Evolutionary conservation across 2,113 vertebrate genomes (phyloP), one percentile per base, ranked within the genome.

Genomic region (Ciconia maguari): DNA sequence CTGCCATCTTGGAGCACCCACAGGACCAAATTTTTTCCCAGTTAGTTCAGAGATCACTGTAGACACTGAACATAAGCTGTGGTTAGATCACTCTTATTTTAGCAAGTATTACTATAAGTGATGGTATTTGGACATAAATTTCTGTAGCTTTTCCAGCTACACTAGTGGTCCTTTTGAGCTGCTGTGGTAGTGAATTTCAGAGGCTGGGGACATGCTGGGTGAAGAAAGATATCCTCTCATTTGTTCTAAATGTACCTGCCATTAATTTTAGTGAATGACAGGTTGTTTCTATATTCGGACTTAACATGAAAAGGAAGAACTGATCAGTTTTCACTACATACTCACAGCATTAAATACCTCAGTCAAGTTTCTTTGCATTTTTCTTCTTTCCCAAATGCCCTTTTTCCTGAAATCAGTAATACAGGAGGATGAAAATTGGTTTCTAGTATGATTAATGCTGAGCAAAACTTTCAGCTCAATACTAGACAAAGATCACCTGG

Each of bases 401-500:
- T 57, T 94, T 92, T 82, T 58, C 90, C 90, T 87, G 74, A 81
- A 90, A 93, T 92, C 57, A 57, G 87, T 94, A 96, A 85, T 71
- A 70, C 57, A 74, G 76, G 58, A 89, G 64, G 85, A 92, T 87
- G 72, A 90, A 95, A 96, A 97, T 78, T 92, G 81, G 49, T 96
- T 94, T 89, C 83, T 84, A 85, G 89, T 69, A 87, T 82, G 87
- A 97, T 95, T 95, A 95, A 97, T 93, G 70, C 66, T 20, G 54
- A 95, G 87, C 66, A 95, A 95, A 97, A 95, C 82, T 96, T 93
- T 83, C 96, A 95, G 81, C 58, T 95, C 87, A 83, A 72, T 95
- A 88, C 54, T 69, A 57, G 25, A 76, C 77, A 89, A 96, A 94
- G 77, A 95, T 95, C 95, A 89, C 61, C 54, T 91, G 89, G 58